Base-by-base conservation (phyloP, 2,113 vertebrate species). In the Thamnophis sirtalis region DNA sequence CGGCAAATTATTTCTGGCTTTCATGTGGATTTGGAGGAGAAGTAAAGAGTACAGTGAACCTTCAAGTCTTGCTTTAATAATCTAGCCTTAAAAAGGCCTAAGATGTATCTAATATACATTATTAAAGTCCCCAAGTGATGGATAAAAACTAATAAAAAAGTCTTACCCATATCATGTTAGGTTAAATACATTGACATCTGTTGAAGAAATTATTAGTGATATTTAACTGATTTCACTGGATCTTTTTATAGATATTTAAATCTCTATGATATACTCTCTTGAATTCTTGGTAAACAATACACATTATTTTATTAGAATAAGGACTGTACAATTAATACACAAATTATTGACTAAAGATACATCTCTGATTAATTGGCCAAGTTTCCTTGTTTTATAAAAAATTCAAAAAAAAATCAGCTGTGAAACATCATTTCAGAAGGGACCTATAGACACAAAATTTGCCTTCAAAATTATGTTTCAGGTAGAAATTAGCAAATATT, bases 1-100 rank as follows among this genome's bases (percentile, higher is more conserved):
- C 90, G 91, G 89, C 38, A 94, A 0, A 0, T 95, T 92, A 63
- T 55, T 60, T 9, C 50, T 91, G 10, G n/a, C 1, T 91, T 53
- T 56, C 26, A n/a, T 5, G 33, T 26, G 90, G 91, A 22, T n/a
- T 92, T 94, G 88, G 91, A 48, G 58, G 90, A 63, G 87, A 26
- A 86, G 48, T 19, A 84, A 8, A 56, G 21, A 24, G 15, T 90
- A 63, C 88, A 92, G 63, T 22, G 17, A 51, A 8, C 80, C 84
- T 90, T 90, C 88, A 22, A 91, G 5, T 4, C 11, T 91, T 26
- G 53, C 88, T n/a, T 0, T 38, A 86, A 91, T 63, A 21, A 21
- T 2, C 91, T 92, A 92, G 22, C 50, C 92, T 1, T 63, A 53
- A 21, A 91, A 93, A 58, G 89, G 43, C 33, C 28, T 58, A 68